Percentiles rank a stretch among this genome's conserved stretches.
Evolutionary conservation across 2,797 vertebrate genomes (phyloP).

Genomic region (Trachurus trachurus): DNA sequence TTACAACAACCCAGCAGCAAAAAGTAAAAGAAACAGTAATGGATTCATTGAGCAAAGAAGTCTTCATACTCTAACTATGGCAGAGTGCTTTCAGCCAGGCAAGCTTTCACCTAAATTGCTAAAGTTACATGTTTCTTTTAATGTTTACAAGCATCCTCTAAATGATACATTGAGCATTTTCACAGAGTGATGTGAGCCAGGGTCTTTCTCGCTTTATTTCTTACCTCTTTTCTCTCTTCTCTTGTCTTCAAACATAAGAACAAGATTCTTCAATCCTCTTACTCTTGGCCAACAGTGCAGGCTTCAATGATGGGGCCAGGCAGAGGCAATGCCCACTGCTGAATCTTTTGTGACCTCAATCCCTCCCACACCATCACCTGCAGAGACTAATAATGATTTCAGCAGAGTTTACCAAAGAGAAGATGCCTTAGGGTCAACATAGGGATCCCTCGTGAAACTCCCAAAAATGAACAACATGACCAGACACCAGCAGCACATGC

Average conservation of each 20-base stretch:
- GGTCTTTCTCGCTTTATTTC: neutral
- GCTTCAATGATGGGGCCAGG: neutral
- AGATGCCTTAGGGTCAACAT: neutral
- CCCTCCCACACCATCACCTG: conserved; percentile 26
- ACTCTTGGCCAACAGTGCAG: conserved; percentile 1
- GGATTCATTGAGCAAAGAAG: neutral
- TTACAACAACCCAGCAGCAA: neutral
- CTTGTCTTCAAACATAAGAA: neutral
- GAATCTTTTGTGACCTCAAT: conserved; percentile 23
- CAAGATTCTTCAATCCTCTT: neutral
- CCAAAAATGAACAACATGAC: conserved; percentile 27
- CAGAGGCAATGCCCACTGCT: conserved; percentile 5
- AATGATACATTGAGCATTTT: conserved; percentile 23
- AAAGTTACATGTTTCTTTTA: neutral
- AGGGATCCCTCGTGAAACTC: conserved; percentile 21
- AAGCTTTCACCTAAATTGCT: neutral
- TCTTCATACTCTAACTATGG: neutral
- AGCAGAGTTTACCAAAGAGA: conserved; percentile 18
- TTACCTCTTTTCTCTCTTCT: neutral
- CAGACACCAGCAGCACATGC: conserved; percentile 15
- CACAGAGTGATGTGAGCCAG: neutral
- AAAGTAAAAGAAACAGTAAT: neutral
- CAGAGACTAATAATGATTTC: conserved; percentile 33
- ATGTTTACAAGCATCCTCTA: conserved; percentile 10
- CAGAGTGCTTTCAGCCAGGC: neutral